phyloP scores from a whole-genome alignment of 2,888 invertebrate genomes.

The Clivina fossor region DNA sequence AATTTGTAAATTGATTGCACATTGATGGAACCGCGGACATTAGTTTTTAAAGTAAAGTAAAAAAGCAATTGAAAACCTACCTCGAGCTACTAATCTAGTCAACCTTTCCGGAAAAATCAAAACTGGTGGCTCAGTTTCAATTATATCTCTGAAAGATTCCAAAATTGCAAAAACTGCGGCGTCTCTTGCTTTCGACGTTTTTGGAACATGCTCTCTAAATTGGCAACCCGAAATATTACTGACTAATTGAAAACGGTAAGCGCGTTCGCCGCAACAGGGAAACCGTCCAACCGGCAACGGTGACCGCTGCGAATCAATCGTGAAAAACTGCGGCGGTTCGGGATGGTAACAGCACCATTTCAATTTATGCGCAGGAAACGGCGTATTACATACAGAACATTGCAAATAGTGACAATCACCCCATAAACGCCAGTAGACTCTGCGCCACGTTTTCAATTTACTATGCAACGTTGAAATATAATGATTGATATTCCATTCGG shows the following conservation, averaged over 20 bases:
- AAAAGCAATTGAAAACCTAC: slow-evolving; percentile 46
- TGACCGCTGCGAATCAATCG: slow-evolving; percentile 64
- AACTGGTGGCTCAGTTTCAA: slow-evolving; percentile 66
- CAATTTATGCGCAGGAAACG: slow-evolving; percentile 76
- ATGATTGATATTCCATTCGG: slow-evolving; percentile 78
- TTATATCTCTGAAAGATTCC: slow-evolving; percentile 60
- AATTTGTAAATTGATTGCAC: too few species aligned
- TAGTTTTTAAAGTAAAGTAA: too few species aligned
- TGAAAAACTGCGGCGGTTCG: slow-evolving; percentile 74
- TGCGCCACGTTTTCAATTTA: slow-evolving; percentile 82
- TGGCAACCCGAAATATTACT: slow-evolving; percentile 68
- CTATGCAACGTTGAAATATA: slow-evolving; percentile 75
- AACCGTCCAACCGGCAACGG: slow-evolving; percentile 72
- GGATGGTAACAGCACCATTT: slow-evolving; percentile 82
- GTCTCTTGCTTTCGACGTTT: slow-evolving; percentile 66
- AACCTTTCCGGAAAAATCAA: slow-evolving; percentile 69
- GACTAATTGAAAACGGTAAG: slow-evolving; percentile 77
- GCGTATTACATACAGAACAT: slow-evolving; percentile 76
- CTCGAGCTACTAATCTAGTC: slow-evolving; percentile 65
- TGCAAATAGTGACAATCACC: slow-evolving; percentile 85
- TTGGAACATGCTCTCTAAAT: slow-evolving; percentile 70
- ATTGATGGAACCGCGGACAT: too few species aligned
- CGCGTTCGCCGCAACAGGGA: slow-evolving; percentile 86
- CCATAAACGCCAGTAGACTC: slow-evolving; percentile 94
- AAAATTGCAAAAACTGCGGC: slow-evolving; percentile 65